Conservation (phyloP, 2,797 vertebrate genomes). For the Trichosurus vulpecula region DNA sequence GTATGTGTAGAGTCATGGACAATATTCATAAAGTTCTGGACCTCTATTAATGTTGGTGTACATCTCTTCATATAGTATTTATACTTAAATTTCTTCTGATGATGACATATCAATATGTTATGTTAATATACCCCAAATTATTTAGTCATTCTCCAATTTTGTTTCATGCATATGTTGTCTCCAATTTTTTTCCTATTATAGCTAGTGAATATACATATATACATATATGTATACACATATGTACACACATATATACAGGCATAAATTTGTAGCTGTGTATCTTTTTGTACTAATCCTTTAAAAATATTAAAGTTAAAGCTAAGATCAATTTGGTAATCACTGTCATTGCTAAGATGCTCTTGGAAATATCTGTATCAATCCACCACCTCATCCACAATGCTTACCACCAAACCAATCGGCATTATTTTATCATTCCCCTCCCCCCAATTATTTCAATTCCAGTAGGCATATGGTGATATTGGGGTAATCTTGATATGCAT, state of each 20-base stretch:
- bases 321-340: background rate
- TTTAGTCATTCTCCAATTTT: background rate
- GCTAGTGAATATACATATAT: background rate
- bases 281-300: background rate
- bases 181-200: background rate
- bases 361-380: background rate
- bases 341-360: background rate
- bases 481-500: too few relatives aligned
- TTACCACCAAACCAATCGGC: background rate
- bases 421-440: background rate
- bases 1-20: background rate
- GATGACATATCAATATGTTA: background rate
- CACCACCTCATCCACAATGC: background rate
- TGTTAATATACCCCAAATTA: background rate
- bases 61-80: background rate
- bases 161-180: background rate
- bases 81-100: background rate
- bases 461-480: background rate
- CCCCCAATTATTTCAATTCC: background rate
- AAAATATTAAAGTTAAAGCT: background rate
- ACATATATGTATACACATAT: background rate
- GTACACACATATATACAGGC: background rate
- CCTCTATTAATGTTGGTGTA: background rate
- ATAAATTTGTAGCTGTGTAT: background rate
- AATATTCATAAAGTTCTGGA: background rate